phyloP scores from a whole-genome alignment of 1,140 invertebrate genomes.

The Saccostrea cuccullata region DNA sequence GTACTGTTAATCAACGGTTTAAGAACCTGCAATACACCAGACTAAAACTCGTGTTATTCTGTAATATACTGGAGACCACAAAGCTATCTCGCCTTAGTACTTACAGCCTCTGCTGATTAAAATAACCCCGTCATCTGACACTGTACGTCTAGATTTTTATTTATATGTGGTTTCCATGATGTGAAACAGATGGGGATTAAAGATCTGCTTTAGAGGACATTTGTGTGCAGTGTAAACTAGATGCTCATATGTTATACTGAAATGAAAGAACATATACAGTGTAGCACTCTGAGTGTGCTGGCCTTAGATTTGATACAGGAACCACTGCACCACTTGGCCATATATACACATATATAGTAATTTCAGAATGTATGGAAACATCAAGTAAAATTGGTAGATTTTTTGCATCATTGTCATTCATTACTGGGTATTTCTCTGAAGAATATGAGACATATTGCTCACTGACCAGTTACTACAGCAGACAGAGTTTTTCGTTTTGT shows the following conservation, averaged over 20 bases:
- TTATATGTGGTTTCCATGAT: slow-evolving; percentile 25
- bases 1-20: slow-evolving; percentile 1
- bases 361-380: too few relatives aligned
- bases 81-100: not conserved
- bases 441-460: too few relatives aligned
- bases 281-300: not conserved
- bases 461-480: too few relatives aligned
- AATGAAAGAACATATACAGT: not conserved
- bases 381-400: too few relatives aligned
- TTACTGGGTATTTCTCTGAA: too few relatives aligned
- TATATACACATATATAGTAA: too few relatives aligned
- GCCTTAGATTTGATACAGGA: not conserved
- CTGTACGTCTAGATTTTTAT: slow-evolving; percentile 11
- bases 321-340: not conserved
- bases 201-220: not conserved
- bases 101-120: not conserved
- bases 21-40: not conserved
- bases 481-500: too few relatives aligned
- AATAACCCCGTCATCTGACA: not conserved
- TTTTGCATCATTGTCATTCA: too few relatives aligned
- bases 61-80: not conserved
- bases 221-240: not conserved
- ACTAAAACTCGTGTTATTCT: not conserved
- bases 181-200: slow-evolving; percentile 10
- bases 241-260: not conserved